These are phyloP conservation scores for Tyto alba DNA, from an alignment of 2,113 vertebrate species.

Conservation along the genomic window DNA sequence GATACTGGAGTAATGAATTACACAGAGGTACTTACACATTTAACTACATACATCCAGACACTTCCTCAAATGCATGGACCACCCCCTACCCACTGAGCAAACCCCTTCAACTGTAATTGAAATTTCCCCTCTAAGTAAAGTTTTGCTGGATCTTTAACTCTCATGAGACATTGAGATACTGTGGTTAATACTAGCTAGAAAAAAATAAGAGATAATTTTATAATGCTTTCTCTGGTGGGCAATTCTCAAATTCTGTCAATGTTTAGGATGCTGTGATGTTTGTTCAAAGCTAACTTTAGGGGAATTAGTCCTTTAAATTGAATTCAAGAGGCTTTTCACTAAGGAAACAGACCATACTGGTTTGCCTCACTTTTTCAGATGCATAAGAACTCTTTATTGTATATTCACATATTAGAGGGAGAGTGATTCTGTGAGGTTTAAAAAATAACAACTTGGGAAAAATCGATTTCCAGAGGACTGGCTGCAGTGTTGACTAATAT, in stretches of 20 bases:
- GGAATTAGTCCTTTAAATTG: neutral
- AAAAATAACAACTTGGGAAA: neutral
- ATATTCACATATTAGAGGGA: neutral
- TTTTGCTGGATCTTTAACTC: neutral
- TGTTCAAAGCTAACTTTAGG: neutral
- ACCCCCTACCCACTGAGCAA: neutral
- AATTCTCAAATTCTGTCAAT: neutral
- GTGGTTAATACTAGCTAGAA: neutral
- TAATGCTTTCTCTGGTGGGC: neutral
- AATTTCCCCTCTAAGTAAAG: neutral
- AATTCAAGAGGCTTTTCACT: neutral
- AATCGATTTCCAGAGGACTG: neutral
- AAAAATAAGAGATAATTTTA: neutral
- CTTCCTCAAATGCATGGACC: neutral
- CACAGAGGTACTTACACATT: neutral
- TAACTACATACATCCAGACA: neutral
- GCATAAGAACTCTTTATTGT: neutral
- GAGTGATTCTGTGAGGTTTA: neutral
- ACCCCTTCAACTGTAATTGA: neutral
- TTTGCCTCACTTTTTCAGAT: neutral
- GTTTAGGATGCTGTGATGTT: neutral
- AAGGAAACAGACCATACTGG: neutral
- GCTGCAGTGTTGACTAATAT: neutral
- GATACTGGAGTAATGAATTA: neutral
- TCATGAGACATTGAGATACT: neutral